Evolutionary conservation across 2,888 invertebrate species (phyloP).

Genomic region (Heteromyza rotundicornis): DNA sequence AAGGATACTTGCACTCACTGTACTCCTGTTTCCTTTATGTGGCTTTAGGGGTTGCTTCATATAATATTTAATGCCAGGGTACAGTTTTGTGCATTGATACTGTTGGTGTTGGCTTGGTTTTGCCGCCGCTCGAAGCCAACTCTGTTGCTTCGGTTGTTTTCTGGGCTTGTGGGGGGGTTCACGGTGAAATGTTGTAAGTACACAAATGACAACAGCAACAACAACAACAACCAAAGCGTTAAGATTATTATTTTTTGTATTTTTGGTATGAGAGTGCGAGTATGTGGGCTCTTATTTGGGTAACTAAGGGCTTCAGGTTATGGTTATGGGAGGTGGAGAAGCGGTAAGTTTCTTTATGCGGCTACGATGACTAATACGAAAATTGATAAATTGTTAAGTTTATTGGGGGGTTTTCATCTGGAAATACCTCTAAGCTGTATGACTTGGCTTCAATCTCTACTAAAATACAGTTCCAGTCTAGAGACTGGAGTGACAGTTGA

Average conservation of each 20-base stretch:
- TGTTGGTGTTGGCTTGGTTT: conserved; percentile 52
- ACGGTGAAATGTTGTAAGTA: neutral
- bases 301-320: neutral
- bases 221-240: conserved; percentile 1
- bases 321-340: neutral
- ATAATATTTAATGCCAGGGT: conserved; percentile 32
- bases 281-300: conserved; percentile 1
- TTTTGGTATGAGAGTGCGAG: neutral
- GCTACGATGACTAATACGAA: neutral
- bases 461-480: too few species aligned
- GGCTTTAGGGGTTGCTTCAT: neutral
- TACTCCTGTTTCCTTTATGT: neutral
- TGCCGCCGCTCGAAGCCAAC: conserved; percentile 35
- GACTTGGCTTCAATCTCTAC: neutral
- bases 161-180: neutral
- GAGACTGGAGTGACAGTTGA: too few species aligned
- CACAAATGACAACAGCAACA: neutral
- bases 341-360: too few species aligned
- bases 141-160: conserved; percentile 2
- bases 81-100: conserved; percentile 59
- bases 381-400: neutral
- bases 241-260: neutral
- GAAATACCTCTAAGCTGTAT: neutral
- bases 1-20: too few species aligned
- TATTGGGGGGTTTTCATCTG: neutral